Base-by-base conservation (phyloP, 2,113 vertebrate species). In the Hemiscyllium ocellatum region DNA sequence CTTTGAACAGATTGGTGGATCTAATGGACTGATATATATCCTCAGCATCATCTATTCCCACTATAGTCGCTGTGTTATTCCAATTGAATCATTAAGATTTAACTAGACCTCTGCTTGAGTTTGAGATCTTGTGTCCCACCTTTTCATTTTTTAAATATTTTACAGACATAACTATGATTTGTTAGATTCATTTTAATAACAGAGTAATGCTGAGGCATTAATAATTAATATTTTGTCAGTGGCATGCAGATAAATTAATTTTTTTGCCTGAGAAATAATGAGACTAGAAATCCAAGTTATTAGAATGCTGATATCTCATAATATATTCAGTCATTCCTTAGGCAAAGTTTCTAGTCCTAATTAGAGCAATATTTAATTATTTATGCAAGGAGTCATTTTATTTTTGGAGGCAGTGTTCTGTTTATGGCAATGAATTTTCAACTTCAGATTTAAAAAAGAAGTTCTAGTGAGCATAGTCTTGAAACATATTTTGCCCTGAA, bases 291-390 rank as follows among this genome's bases (percentile, higher is more conserved):
- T 93, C 61, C 3, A 91, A 66, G 89, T 37, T 93, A 93, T 93
- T 93, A 93, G 61, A 93, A 66, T 93, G 15, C 89, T 37, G 89
- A 68, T 93, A 93, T 93, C 33, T 61, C 61, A 68, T 93, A 93
- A 93, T 93, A 66, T 37, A 93, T 66, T 93, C 89, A 68, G 33
- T 66, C 89, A 68, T n/a, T 66, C 89, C 89, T 93, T 65, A 20
- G 89, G 89, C 89, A 93, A 93, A 20, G 66, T 93, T 93, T 93
- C 61, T 37, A 37, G 89, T 37, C 89, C 89, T 93, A 93, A 93
- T 93, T 93, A 93, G 89, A 93, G 33, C 89, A 93, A 93, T 93
- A 65, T 61, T 93, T 93, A 93, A 93, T 93, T 93, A 93, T 93
- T 93, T 93, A 93, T n/a, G 20, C 61, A 66, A n/a, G 33, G 61